A percentile compares a stretch with the other conserved stretches of the same genome.
Conservation (phyloP, 2,113 vertebrate species). For the Hypomesus transpacificus region DNA sequence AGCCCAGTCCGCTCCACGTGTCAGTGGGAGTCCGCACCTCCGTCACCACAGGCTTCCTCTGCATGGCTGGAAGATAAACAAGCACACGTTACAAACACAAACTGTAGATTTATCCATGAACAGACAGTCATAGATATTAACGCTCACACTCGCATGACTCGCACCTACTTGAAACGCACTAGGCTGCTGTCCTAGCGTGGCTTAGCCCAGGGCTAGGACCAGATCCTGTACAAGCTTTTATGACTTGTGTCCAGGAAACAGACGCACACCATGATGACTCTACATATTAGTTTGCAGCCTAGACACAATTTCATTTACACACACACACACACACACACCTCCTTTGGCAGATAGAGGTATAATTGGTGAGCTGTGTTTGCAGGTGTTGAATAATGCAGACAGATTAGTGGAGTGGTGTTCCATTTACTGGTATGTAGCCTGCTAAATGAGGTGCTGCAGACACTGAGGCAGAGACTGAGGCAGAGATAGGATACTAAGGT, state of each 20-base stretch:
- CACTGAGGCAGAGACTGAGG: no score
- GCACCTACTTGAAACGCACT: background rate
- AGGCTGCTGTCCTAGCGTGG: no score
- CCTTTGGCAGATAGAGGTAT: constrained; percentile 11
- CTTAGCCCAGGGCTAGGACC: no score
- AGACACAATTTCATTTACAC: background rate
- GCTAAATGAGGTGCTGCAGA: constrained; percentile 25
- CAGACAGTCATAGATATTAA: background rate
- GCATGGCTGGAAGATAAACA: constrained; percentile 66
- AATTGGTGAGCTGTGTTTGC: constrained; percentile 13
- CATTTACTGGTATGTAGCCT: constrained; percentile 23
- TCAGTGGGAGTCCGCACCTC: constrained; percentile 77
- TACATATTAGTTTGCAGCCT: no score
- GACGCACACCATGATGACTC: no score
- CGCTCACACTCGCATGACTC: background rate
- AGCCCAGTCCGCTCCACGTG: constrained; percentile 78
- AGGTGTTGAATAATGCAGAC: constrained; percentile 39
- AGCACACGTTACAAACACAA: no score
- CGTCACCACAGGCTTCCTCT: constrained; percentile 74
- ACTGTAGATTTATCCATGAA: background rate
- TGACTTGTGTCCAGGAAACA: no score
- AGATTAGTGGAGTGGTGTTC: constrained; percentile 12
- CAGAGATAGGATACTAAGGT: no score
- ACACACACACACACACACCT: background rate
- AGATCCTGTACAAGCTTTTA: no score